These are phyloP conservation scores for Protobothrops mucrosquamatus DNA, from an alignment of 2,113 vertebrate species.

Conservation along the genomic window DNA sequence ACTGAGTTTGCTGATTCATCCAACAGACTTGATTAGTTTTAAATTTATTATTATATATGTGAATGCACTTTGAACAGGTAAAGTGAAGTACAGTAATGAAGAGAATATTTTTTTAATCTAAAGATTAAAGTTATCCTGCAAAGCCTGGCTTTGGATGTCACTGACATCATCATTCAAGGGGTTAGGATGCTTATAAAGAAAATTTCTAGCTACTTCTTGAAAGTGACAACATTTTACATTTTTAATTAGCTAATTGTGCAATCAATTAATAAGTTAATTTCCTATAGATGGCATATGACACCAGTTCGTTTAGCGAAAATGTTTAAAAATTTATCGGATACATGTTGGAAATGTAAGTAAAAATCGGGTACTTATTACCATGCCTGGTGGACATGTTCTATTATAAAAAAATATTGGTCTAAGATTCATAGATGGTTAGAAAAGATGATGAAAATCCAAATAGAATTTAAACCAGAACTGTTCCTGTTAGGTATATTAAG, in stretches of 20 bases:
- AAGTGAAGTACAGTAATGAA: not conserved
- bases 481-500: too few relatives aligned
- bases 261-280: not conserved
- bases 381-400: too few relatives aligned
- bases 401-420: too few relatives aligned
- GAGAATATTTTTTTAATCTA: not conserved
- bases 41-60: not conserved
- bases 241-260: not conserved
- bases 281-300: too few relatives aligned
- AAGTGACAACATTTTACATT: not conserved
- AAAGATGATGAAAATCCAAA: too few relatives aligned
- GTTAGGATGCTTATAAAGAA: not conserved
- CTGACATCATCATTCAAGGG: not conserved
- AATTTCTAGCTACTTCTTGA: not conserved
- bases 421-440: too few relatives aligned
- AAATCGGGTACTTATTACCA: too few relatives aligned
- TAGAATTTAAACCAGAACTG: too few relatives aligned
- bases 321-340: too few relatives aligned
- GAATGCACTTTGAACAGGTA: conserved; percentile 18
- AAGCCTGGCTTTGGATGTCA: not conserved
- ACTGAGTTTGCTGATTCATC: conserved; percentile 14
- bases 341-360: too few relatives aligned
- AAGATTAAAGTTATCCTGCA: not conserved
- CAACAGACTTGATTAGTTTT: conserved; percentile 29
- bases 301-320: too few relatives aligned